Base-by-base conservation (phyloP, 2,888 invertebrate genomes). In the Cepaea hortensis region DNA sequence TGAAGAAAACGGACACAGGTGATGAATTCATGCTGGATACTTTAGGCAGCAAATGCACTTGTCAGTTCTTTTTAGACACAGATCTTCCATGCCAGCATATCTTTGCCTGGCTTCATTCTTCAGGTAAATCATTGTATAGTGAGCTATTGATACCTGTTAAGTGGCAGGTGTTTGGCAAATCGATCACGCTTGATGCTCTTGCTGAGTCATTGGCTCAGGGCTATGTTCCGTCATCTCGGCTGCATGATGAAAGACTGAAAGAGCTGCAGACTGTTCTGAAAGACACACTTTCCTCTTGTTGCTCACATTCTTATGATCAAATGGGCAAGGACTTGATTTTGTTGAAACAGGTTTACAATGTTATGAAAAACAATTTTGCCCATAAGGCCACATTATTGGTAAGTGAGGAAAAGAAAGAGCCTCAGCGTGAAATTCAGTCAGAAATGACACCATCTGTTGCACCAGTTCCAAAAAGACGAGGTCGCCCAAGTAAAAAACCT, bases 71-170 rank as follows among this genome's bases (percentile, higher is more conserved):
- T 65, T 11, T 84, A n/a, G 70, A 72, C 48, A 73, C 83, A 62
- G 84, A 82, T 9, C 77, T 87, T 18, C 87, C 87, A 7, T 87
- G 87, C 68, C 79, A 87, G 70, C 87, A 87, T 73, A 84, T 87
- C n/a, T 87, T 87, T 84, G 87, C 87, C 1, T 87, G 83, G 79
- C 84, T 83, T 7, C 70, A 73, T 2, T 68, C 15, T 72, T 70
- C 61, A 11, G 61, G 62, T 55, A 84, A 80, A 62, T 48, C 83
- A 0, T 61, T 87, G n/a, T 87, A 77, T 76, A 76, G 80, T 70
- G 87, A 87, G 77, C 46, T 76, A 9, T 68, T 87, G 23, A 68
- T 87, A 18, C 87, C 87, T 7, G 55, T 61, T 3, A 84, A 80
- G 20, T 87, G 87, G 84, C 83, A 83, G 55, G 79, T 87, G 3